A percentile compares a stretch with the other conserved stretches of the same genome.
Conservation (phyloP, 2,113 vertebrate genomes). For the Clarias batrachus region DNA sequence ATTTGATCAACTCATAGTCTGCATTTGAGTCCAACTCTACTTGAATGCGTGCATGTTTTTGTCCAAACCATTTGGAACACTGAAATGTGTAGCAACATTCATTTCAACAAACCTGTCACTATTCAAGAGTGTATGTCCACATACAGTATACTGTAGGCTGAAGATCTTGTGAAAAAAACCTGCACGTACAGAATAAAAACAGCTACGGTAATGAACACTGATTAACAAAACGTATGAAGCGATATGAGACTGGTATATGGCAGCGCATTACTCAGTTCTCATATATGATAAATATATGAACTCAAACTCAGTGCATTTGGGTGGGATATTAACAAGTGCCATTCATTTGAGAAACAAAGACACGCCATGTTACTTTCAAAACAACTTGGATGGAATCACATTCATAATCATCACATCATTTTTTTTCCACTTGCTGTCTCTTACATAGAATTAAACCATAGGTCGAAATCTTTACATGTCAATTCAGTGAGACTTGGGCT, state of each 20-base stretch:
- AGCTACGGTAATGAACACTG: background rate
- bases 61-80: slow-evolving; percentile 2
- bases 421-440: background rate
- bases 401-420: background rate
- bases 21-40: background rate
- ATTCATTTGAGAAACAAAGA: slow-evolving; percentile 21
- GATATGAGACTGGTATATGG: background rate
- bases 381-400: background rate
- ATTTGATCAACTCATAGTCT: background rate
- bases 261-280: background rate
- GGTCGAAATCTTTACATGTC: background rate
- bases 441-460: background rate
- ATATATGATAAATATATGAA: background rate
- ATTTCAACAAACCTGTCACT: background rate
- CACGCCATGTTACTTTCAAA: background rate
- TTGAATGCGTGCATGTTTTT: background rate
- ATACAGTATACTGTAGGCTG: background rate
- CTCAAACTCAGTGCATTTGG: background rate
- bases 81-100: background rate
- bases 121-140: background rate
- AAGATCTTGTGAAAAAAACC: background rate
- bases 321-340: slow-evolving; percentile 2
- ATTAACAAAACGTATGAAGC: background rate
- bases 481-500: background rate
- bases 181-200: background rate